Conservation (phyloP, 2,888 invertebrate genomes). For the Epirrita christyi region DNA sequence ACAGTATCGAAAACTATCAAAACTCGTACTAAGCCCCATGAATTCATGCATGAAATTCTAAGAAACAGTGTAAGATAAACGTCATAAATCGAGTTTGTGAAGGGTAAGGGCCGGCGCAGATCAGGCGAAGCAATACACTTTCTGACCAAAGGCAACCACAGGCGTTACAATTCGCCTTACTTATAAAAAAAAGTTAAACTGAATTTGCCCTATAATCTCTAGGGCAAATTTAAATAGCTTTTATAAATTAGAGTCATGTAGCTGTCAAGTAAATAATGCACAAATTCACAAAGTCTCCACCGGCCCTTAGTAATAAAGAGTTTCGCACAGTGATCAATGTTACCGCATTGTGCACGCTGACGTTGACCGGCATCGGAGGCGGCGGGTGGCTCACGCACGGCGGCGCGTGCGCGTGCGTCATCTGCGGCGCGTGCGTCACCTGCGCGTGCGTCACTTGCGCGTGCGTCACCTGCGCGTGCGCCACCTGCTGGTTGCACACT, state of each 20-base stretch:
- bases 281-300: not conserved
- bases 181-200: too few species aligned
- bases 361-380: slow-evolving; percentile 53
- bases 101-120: not conserved
- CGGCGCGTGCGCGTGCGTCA: slow-evolving; percentile 53
- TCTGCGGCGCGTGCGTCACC: slow-evolving; percentile 39
- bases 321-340: slow-evolving; percentile 35
- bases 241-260: not conserved
- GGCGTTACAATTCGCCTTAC: too few species aligned
- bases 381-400: slow-evolving; percentile 47
- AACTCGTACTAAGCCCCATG: too few species aligned
- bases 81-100: not conserved
- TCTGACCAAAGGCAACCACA: not conserved
- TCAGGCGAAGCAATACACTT: not conserved
- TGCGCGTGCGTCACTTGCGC: slow-evolving; percentile 40
- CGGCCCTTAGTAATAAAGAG: slow-evolving; percentile 5
- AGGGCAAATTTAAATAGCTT: not conserved
- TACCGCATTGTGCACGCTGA: slow-evolving; percentile 53
- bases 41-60: too few species aligned
- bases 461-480: slow-evolving; percentile 35
- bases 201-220: too few species aligned
- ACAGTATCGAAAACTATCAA: too few species aligned
- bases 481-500: slow-evolving; percentile 50
- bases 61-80: too few species aligned
- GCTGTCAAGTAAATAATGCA: not conserved